Conservation (phyloP, 2,113 vertebrate species). For the Pelmatolapia mariae region DNA sequence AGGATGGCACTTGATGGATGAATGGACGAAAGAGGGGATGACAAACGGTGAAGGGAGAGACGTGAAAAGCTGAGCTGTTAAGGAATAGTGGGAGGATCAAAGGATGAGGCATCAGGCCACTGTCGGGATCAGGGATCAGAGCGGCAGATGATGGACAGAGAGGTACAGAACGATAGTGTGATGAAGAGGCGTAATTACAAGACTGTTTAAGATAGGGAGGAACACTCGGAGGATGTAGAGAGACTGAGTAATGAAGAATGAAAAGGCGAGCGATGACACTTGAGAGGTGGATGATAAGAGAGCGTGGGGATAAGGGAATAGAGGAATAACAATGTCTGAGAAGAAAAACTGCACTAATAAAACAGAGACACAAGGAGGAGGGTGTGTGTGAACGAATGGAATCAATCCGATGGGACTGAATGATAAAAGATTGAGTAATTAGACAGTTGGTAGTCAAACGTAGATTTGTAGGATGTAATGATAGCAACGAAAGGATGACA, state of each 20-base stretch:
- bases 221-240: conserved; percentile 20
- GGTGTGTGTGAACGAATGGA: neutral
- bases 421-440: conserved; percentile 6
- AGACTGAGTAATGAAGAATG: conserved; percentile 48
- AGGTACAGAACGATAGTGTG: neutral
- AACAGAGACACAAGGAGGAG: neutral
- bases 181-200: conserved; percentile 49
- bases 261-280: conserved; percentile 39
- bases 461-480: neutral
- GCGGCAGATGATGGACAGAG: conserved; percentile 11
- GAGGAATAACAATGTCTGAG: conserved; percentile 20
- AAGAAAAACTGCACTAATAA: conserved; percentile 23
- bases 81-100: neutral
- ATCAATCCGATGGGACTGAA: neutral
- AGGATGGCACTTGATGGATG: conserved; percentile 8
- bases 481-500: neutral
- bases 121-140: conserved; percentile 8
- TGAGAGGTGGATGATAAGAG: conserved; percentile 44
- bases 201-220: conserved; percentile 38
- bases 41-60: neutral
- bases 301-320: conserved; percentile 11
- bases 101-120: neutral
- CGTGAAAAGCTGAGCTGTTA: neutral
- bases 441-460: neutral
- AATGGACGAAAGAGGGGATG: neutral